These are phyloP conservation scores for Drosophila setosimentum DNA, from an alignment of 2,888 invertebrate species.

Conservation along the genomic window DNA sequence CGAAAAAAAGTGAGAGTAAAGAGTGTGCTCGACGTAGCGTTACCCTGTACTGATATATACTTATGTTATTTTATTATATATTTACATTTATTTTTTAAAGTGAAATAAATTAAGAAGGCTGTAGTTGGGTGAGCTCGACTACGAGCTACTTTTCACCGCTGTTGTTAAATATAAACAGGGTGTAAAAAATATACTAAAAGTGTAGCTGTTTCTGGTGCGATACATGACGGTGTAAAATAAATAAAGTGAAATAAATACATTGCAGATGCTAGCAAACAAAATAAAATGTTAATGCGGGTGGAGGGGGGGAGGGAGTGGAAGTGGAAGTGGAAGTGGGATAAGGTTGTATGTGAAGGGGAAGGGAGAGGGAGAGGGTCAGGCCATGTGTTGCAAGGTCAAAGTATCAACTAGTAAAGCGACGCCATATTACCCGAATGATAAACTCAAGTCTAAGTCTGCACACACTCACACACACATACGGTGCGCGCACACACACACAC, in stretches of 20 bases:
- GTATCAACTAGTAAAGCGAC: slow-evolving; percentile 69
- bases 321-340: neutral
- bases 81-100: too few relatives aligned
- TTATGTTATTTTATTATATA: neutral
- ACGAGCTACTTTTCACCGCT: too few relatives aligned
- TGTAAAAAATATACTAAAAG: slow-evolving; percentile 13
- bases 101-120: too few relatives aligned
- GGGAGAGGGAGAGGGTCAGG: slow-evolving; percentile 8
- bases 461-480: slow-evolving; percentile 12
- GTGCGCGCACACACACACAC: slow-evolving; percentile 2
- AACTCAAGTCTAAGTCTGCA: slow-evolving; percentile 37
- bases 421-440: slow-evolving; percentile 74
- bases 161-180: slow-evolving; percentile 13
- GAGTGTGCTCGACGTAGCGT: neutral
- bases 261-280: slow-evolving; percentile 72
- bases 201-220: slow-evolving; percentile 20
- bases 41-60: neutral
- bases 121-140: too few relatives aligned
- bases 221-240: slow-evolving; percentile 66
- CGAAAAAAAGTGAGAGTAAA: slow-evolving; percentile 1
- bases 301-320: neutral
- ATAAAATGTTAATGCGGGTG: slow-evolving; percentile 3
- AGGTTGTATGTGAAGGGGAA: slow-evolving; percentile 9
- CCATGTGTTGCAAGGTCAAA: slow-evolving; percentile 72
- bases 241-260: slow-evolving; percentile 70